phyloP scores from a whole-genome alignment of 1,140 invertebrate genomes.

The Trichomalopsis sarcophagae region DNA sequence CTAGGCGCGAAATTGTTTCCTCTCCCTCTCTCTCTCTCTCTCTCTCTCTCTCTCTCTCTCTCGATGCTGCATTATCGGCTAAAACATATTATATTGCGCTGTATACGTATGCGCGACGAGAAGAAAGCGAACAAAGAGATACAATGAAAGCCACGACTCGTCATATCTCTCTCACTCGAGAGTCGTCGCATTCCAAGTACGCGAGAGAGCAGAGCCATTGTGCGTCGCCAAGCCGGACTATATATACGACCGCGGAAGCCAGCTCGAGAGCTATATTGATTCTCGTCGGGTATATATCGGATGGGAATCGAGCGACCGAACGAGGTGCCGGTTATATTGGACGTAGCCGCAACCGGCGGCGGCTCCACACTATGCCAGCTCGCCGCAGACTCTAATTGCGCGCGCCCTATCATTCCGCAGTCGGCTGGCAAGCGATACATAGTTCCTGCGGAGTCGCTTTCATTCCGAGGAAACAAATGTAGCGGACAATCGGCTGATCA shows the following conservation, averaged over 20 bases:
- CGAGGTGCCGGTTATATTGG: constrained; percentile 13
- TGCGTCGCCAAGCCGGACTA: not conserved
- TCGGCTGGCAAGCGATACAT: not conserved
- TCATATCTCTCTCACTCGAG: not conserved
- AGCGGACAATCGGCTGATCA: not conserved
- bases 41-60: too few species aligned
- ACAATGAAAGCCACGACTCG: not conserved
- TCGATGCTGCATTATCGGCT: not conserved
- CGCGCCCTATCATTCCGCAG: not conserved
- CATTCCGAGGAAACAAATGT: constrained; percentile 7
- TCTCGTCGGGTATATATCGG: not conserved
- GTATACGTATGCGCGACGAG: not conserved
- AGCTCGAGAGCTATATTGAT: not conserved
- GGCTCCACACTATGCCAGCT: not conserved
- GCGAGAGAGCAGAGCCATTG: not conserved
- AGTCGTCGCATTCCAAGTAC: not conserved
- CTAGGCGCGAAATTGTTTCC: not conserved
- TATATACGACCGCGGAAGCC: not conserved
- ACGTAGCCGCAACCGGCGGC: not conserved
- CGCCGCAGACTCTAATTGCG: not conserved
- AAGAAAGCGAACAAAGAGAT: not conserved
- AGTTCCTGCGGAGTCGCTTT: not conserved
- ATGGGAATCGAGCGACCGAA: not conserved
- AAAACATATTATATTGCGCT: not conserved
- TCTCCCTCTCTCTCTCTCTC: not conserved